Base-by-base conservation (phyloP, 2,113 vertebrate genomes). In the Glaucomys volans region DNA sequence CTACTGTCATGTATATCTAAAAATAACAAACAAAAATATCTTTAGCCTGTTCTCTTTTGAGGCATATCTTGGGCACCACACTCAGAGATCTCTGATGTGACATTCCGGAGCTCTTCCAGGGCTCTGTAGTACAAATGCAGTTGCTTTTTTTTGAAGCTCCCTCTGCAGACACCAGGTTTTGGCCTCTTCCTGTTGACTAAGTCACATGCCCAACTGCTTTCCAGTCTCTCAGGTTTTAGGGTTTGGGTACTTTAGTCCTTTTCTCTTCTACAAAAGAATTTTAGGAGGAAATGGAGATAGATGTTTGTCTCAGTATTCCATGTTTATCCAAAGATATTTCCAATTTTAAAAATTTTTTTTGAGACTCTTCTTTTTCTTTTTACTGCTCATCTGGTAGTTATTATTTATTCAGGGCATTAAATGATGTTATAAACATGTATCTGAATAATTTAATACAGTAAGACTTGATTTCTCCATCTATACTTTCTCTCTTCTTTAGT, bases 391-490 rank as follows among this genome's bases (percentile, higher is more conserved):
- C 54, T 92, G 32, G 35, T 62, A 90, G 12, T 14, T 72, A 22
- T 79, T n/a, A 88, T 76, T 88, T 66, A 72, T 85, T 93, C 32
- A 86, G 28, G 10, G 57, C 50, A 9, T 84, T 93, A 66, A 84
- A 62, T 64, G 20, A 57, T 11, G 54, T 54, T 86, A 76, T 71
- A 94, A 91, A 52, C 4, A 40, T 87, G 37, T 87, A 7, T 85
- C 50, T 84, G 32, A 79, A 81, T 67, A 88, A 90, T 52, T 59
- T 69, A 90, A 44, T 72, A 50, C 71, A 44, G 42, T 62, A 76
- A 62, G 40, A 80, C 86, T 24, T 44, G 9, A 50, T 24, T 90
- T 12, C 4, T 69, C 3, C 24, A 76, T 26, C 32, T 81, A 10
- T 18, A 14, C 26, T 87, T 92, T 90, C 42, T 86, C 32, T 91